Base-by-base conservation (phyloP, 2,797 vertebrate genomes). In the Enoplosus armatus region DNA sequence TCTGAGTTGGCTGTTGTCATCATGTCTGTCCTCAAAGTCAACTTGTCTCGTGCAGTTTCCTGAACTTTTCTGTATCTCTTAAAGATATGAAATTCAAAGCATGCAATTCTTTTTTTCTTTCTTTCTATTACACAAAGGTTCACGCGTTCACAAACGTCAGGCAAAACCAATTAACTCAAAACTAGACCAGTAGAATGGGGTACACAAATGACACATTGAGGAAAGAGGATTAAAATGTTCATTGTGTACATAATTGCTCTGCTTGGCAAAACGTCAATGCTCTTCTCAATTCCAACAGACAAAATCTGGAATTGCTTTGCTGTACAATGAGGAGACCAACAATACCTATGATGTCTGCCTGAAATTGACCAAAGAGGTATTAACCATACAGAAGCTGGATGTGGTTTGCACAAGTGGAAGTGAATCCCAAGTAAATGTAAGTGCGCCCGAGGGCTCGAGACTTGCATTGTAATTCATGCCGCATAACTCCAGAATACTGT, bases 351-450 rank as follows among this genome's bases (percentile, higher is more conserved):
- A 98, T 64, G 93, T 99, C 91, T 96, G 96, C 83, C 92, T 99
- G 91, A 96, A 96, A 94, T 92, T 99, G 91, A 97, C 95, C 50
- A 97, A 95, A 93, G 97, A 98, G 87, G 91, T 91, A 64, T 91
- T 98, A 90, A 98, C 96, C 84, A 92, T 99, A 86, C 98, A 99
- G 94, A 97, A 96, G 87, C 96, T 98, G 93, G 98, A 98, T 76
- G 96, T 99, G 86, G 73, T 99, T 89, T 96, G 96, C 90, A 93
- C 96, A 45, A 94, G 89, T 80, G 96, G 95, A 90, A 94, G 90
- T 76, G 92, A 95, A 85, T 93, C 92, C 79, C 92, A 95, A 86
- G 89, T 95, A 96, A 97, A 97, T 94, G 98, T 99, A 97, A 98
- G 98, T 98, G 94, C 91, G 90, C 85, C 75, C 24, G 75, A 81